Evolutionary conservation across 2,797 vertebrate genomes (phyloP).

Genomic region (Pogoniulus pusillus): DNA sequence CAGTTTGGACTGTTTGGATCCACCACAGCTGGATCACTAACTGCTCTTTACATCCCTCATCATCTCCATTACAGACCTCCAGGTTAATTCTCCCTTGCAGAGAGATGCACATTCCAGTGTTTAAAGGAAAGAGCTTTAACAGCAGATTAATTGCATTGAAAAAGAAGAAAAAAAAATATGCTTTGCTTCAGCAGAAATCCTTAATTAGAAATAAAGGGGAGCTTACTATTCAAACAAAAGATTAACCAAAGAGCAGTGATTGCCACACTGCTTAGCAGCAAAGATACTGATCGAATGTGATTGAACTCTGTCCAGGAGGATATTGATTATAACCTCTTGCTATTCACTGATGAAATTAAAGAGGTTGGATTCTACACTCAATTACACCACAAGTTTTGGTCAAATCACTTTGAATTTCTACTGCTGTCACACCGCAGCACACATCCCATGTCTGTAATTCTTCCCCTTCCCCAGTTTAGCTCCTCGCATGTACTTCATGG

Average conservation of each 20-base stretch:
- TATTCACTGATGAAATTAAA: not conserved
- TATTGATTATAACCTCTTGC: not conserved
- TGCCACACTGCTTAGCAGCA: not conserved
- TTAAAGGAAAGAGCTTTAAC: not conserved
- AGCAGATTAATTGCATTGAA: not conserved
- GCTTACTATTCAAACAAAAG: not conserved
- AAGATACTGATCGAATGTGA: not conserved
- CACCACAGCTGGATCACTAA: not conserved
- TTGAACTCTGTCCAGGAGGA: not conserved
- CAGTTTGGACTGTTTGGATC: not conserved
- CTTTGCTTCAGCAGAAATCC: slow-evolving; percentile 7
- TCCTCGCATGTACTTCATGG: not conserved
- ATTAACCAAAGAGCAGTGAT: slow-evolving; percentile 13
- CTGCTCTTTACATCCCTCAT: not conserved
- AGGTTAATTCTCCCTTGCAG: not conserved
- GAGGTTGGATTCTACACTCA: not conserved
- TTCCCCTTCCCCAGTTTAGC: not conserved
- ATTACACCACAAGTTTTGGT: not conserved
- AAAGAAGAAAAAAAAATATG: not conserved
- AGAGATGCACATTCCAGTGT: not conserved
- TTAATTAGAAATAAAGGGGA: not conserved
- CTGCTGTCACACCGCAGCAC: not conserved
- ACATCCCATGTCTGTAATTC: not conserved
- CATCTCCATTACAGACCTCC: not conserved
- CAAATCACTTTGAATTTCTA: not conserved